Base-by-base conservation (phyloP, 2,113 vertebrate species). In the Plecturocebus donacophilus region DNA sequence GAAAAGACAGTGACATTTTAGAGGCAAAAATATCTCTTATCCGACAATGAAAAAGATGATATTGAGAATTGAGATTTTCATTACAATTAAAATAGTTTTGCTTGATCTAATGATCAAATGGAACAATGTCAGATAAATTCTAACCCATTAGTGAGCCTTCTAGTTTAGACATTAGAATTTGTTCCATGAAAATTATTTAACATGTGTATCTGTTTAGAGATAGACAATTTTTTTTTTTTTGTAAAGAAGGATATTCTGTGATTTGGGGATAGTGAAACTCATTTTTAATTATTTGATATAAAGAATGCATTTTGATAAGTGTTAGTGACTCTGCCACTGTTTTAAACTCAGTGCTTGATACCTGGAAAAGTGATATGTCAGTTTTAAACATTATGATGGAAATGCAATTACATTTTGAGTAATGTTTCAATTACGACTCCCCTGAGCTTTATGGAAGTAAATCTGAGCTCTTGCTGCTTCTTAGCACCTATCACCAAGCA, bases 401-500 rank as follows among this genome's bases (percentile, higher is more conserved):
- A 97, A 97, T 96, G n/a, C 83, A 96, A 93, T 97, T 87, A 81
- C 19, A 73, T 91, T 77, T 94, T 95, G 93, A 94, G 82, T 61
- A 90, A 82, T 94, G 49, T 76, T 95, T 94, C 91, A 95, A 40
- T 89, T 91, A 97, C 54, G 38, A 27, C 61, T 70, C 79, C 75
- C 61, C 52, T 52, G 47, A 83, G 19, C 49, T 68, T 77, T 68
- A 5, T 52, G 79, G 49, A 61, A 83, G 20, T 40, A 93, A 95
- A 92, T 52, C 21, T 64, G 85, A 90, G 40, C 40, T 73, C 76
- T 80, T 71, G 47, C 5, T 93, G 40, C 75, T 96, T 87, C 79
- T 86, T 77, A 83, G 92, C 47, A 95, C 58, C 86, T 68, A 61
- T n/a, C 1, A 32, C 61, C 30, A 83, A 80, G 38, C 21, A 9